These are phyloP conservation scores for Fragum sueziense DNA, from an alignment of 2,888 invertebrate species.

Conservation along the genomic window DNA sequence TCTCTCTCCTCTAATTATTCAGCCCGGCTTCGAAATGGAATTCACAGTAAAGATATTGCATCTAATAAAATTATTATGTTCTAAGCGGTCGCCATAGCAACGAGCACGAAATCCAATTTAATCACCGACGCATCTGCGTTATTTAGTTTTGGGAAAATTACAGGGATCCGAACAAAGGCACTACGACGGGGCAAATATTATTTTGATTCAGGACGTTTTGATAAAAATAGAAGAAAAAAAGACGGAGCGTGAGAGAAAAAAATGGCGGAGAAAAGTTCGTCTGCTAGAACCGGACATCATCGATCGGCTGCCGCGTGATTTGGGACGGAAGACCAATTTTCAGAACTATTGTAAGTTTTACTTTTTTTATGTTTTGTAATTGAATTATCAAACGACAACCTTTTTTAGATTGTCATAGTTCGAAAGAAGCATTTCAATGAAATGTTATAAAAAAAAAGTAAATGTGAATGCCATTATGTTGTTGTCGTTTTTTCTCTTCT, in stretches of 20 bases:
- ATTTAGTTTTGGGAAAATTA: slow-evolving; percentile 60
- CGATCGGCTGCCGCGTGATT: slow-evolving; percentile 2
- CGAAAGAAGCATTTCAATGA: too few relatives aligned
- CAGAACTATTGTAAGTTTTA: slow-evolving; percentile 4
- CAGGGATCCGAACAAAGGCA: slow-evolving; percentile 54
- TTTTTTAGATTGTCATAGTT: too few relatives aligned
- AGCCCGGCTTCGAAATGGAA: slow-evolving; percentile 60
- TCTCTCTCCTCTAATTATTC: slow-evolving; percentile 61
- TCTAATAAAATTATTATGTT: slow-evolving; percentile 68
- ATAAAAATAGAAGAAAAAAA: slow-evolving; percentile 27
- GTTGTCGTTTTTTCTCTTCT: too few relatives aligned
- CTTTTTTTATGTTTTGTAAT: neutral
- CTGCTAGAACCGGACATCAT: slow-evolving; percentile 25
- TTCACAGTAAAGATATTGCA: slow-evolving; percentile 64
- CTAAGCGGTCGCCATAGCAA: slow-evolving; percentile 59
- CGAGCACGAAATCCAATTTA: slow-evolving; percentile 64
- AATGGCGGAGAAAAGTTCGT: slow-evolving; percentile 34
- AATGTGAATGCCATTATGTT: too few relatives aligned
- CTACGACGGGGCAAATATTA: slow-evolving; percentile 42
- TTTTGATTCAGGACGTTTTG: slow-evolving; percentile 42
- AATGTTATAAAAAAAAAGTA: too few relatives aligned
- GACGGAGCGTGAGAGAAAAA: neutral
- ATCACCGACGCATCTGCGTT: slow-evolving; percentile 63
- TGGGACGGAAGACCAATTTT: neutral
- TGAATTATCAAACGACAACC: too few relatives aligned